Evolutionary conservation across 2,113 vertebrate species (phyloP), one percentile per base, ranked within the genome.

Genomic region (Ceyx cyanopectus): DNA sequence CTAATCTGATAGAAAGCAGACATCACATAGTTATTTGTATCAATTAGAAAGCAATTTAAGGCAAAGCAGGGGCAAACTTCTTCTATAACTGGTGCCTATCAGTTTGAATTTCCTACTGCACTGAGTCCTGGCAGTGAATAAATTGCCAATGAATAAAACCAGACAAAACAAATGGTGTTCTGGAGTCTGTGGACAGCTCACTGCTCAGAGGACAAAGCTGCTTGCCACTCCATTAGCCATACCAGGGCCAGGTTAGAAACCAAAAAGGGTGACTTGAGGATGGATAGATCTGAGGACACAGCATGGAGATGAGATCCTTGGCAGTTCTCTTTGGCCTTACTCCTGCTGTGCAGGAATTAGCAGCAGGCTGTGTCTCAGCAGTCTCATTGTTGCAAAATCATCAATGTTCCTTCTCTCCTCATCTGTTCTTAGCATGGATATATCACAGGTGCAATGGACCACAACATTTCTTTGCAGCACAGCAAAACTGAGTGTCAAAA

Each of bases 361-460:
- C 51, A 85, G 62, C 50, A 73, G n/a, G 30, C 22, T 37, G 67
- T 89, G 78, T 74, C 91, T 93, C 91, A 92, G 84, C 89, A 89
- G 10, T 75, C 81, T 89, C 78, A 46, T 89, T 93, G 79, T 75
- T 94, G 84, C 87, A 68, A 68, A 93, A 78, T 94, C 94, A 93
- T 95, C 87, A 89, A 50, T 87, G 91, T 95, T 94, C 84, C 63
- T 92, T 87, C 67, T 92, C 41, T 92, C 12, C 48, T 94, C 69
- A 68, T 92, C 87, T 1, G 1, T 68, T 84, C 53, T 85, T 85
- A 79, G 23, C 2, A 0, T 68, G 62, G 72, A 50, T 93, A 19
- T 66, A 86, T 92, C 61, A 72, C 81, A 67, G 83, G 53, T 90
- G 76, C 73, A 84, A 60, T 56, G 77, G 81, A 89, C 83, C 57